Percentiles rank a stretch among this genome's conserved stretches.
phyloP scores from a whole-genome alignment of 2,113 vertebrate species.

The Chloropsis hardwickii region DNA sequence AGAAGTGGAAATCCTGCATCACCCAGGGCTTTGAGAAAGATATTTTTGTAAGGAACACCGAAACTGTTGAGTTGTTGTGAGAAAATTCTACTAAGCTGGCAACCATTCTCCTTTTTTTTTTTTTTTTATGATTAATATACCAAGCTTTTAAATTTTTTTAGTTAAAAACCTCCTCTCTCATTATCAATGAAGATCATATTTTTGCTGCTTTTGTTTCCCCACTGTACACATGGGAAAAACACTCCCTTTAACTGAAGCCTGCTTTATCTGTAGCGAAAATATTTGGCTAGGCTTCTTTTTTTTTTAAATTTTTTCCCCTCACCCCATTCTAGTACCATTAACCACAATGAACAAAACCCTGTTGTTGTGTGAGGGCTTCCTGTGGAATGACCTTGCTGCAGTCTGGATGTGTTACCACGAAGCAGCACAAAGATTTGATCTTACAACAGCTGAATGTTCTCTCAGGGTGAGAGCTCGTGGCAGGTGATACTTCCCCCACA shows the following conservation, averaged over 20 bases:
- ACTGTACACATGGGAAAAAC: neutral
- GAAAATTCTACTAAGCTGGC: neutral
- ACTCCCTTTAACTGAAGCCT: neutral
- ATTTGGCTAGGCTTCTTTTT: neutral
- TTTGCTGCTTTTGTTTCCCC: neutral
- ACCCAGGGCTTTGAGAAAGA: neutral
- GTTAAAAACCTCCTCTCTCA: neutral
- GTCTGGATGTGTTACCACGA: neutral
- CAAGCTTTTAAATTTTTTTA: neutral
- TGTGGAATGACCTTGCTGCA: neutral
- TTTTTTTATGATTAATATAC: neutral
- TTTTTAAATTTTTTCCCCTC: neutral
- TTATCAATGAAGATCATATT: neutral
- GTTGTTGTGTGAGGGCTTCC: neutral
- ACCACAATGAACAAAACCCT: neutral
- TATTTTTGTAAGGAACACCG: neutral
- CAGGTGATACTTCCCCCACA: constrained; percentile 30
- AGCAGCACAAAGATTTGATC: neutral
- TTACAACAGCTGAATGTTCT: neutral
- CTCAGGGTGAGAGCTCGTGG: constrained; percentile 1
- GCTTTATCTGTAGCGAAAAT: neutral
- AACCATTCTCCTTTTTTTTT: neutral
- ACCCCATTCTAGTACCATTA: neutral
- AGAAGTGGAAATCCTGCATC: neutral
- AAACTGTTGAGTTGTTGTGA: neutral